Evolutionary conservation across 2,888 invertebrate species (phyloP).

Genomic region (Ethmia dodecea): DNA sequence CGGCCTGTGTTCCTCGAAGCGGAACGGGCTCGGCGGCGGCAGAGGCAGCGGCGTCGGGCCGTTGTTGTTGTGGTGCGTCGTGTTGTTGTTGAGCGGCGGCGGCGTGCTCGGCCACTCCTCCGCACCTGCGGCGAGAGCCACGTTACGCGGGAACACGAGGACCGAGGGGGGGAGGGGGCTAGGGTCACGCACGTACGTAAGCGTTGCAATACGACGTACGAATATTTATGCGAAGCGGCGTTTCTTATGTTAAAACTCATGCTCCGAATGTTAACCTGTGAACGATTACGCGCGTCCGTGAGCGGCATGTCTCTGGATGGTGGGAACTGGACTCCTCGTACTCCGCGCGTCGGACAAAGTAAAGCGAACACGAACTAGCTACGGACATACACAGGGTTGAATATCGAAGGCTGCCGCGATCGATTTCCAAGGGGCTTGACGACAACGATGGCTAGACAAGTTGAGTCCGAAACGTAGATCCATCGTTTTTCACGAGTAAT

Average conservation of each 20-base stretch:
- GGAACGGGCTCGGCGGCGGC: constrained; percentile 81
- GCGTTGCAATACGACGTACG: constrained; percentile 44
- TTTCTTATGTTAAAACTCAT: constrained; percentile 30
- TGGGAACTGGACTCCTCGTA: constrained; percentile 59
- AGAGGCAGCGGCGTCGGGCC: constrained; percentile 64
- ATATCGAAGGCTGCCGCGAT: constrained; percentile 39
- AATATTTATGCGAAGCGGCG: constrained; percentile 43
- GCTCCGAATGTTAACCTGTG: constrained; percentile 23
- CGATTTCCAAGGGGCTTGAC: constrained; percentile 39
- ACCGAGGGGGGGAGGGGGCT: constrained; percentile 40
- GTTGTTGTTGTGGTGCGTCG: constrained; percentile 75
- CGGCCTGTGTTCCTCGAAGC: constrained; percentile 88
- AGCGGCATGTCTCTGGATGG: constrained; percentile 48
- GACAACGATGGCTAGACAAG: too few species aligned
- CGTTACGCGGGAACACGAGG: constrained; percentile 85
- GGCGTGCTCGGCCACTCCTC: constrained; percentile 72
- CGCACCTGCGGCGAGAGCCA: constrained; percentile 70
- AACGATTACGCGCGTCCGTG: constrained; percentile 64
- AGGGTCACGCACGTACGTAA: constrained; percentile 48
- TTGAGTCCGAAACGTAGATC: too few species aligned
- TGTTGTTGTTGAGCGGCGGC: constrained; percentile 75
- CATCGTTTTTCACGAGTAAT: too few species aligned
- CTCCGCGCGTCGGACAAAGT: constrained; percentile 48
- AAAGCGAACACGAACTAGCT: constrained; percentile 67
- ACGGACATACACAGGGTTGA: constrained; percentile 46